phyloP scores from a whole-genome alignment of 1,140 invertebrate species.

The Pseudobourletiella spinata region DNA sequence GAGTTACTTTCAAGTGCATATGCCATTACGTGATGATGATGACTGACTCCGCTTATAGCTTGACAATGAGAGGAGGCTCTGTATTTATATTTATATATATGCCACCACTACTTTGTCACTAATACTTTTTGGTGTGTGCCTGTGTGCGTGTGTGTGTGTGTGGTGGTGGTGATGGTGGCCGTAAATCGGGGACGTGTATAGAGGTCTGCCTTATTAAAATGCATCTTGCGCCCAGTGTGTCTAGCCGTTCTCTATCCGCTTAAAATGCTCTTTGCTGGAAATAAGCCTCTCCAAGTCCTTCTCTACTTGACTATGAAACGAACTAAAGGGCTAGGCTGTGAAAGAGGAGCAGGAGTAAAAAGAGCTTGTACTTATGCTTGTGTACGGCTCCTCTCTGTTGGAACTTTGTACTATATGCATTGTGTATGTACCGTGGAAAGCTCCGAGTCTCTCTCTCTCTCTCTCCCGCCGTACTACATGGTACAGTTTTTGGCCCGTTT shows the following conservation, averaged over 20 bases:
- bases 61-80: too few species aligned
- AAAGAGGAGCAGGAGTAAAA: too few species aligned
- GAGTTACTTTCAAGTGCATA: too few species aligned
- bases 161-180: too few species aligned
- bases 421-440: neutral
- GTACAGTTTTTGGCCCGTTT: conserved; percentile 26
- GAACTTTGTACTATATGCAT: neutral
- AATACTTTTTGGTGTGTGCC: too few species aligned
- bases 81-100: too few species aligned
- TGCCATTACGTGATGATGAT: too few species aligned
- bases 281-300: conserved; percentile 27
- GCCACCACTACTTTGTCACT: too few species aligned
- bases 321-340: too few species aligned
- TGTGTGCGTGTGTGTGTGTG: too few species aligned
- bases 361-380: too few species aligned
- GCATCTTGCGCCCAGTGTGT: conserved; percentile 26
- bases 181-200: conserved; percentile 31
- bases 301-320: conserved; percentile 5
- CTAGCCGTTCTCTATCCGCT: conserved; percentile 15
- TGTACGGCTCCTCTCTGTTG: neutral
- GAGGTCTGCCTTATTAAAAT: conserved; percentile 36
- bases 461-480: neutral
- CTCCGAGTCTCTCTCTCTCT: neutral
- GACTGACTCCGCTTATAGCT: too few species aligned
- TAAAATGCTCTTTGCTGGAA: conserved; percentile 34